These are phyloP conservation scores for Nyctereutes procyonoides DNA, from an alignment of 2,113 vertebrate genomes.

Conservation along the genomic window DNA sequence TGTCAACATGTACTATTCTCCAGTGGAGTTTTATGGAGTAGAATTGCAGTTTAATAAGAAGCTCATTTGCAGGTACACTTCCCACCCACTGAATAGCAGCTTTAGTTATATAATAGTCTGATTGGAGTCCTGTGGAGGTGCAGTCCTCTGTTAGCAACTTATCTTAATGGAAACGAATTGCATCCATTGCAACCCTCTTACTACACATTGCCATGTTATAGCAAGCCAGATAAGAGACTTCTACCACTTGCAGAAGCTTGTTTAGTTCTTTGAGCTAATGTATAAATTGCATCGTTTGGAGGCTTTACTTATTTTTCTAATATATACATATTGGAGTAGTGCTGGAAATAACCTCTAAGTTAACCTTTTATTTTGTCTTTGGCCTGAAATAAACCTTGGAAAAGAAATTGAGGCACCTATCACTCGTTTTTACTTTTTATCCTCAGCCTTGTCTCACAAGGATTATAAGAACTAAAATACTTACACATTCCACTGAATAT, in stretches of 20 bases:
- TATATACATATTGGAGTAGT: background rate
- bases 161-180: conserved; percentile 64
- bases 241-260: background rate
- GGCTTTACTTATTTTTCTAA: background rate
- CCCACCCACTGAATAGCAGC: conserved; percentile 53
- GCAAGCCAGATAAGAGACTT: background rate
- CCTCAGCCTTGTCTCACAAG: background rate
- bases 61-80: conserved; percentile 67
- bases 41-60: conserved; percentile 70
- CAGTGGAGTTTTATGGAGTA: conserved; percentile 62
- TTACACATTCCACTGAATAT: conserved; percentile 40
- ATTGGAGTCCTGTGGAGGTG: conserved; percentile 16
- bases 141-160: conserved; percentile 18
- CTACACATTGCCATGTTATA: background rate
- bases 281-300: background rate
- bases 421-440: background rate
- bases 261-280: background rate
- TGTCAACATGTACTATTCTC: conserved; percentile 27
- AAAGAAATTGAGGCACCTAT: background rate
- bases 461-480: conserved; percentile 56
- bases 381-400: conserved; percentile 13
- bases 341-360: background rate
- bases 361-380: conserved; percentile 47
- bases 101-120: conserved; percentile 32
- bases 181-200: background rate